Evolutionary conservation across 2,797 vertebrate species (phyloP), one percentile per base, ranked within the genome.

Genomic region (Uromys caudimaculatus): DNA sequence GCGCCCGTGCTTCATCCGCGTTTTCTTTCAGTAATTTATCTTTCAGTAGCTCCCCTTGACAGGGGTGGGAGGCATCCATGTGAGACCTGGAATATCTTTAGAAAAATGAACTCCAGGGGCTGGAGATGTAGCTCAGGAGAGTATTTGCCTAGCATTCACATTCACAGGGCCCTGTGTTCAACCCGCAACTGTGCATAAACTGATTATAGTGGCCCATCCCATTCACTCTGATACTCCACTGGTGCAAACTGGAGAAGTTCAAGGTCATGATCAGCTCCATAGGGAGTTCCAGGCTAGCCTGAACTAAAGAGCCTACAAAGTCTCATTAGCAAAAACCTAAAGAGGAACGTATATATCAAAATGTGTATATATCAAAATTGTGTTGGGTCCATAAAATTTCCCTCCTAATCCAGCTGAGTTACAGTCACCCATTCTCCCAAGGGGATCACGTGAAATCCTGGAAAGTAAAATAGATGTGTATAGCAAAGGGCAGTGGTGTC

Each of bases 1-100:
- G 32, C 0, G 16, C 0, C 14, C 47, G 38, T 0, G 0, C 0
- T 38, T 16, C 29, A 2, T 0, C 27, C 50, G 0, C 2, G 6
- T 17, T 16, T n/a, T n/a, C 35, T 71, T 38, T 38, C 67, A 38
- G 67, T n/a, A 56, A 29, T 10, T 41, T 10, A 35, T 50, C 81
- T 47, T 50, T 41, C 47, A 23, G 5, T 14, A 6, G 5, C 21
- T 67, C 69, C 44, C 23, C 16, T 81, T 21, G 35, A 7, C 38
- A 11, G 13, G 8, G 1, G 0, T 27, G 8, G 19, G 19, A 3
- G 0, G 0, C 0, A 3, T 13, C 0, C 17, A 19, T 44, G 13
- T 6, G 1, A 62, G 92, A 69, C 50, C 8, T 35, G 0, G 62
- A 77, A 54, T 27, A 29, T 29, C 71, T 58, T 35, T 4, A 76